These are phyloP conservation scores for Artibeus lituratus DNA, from an alignment of 2,797 vertebrate genomes.

Conservation along the genomic window DNA sequence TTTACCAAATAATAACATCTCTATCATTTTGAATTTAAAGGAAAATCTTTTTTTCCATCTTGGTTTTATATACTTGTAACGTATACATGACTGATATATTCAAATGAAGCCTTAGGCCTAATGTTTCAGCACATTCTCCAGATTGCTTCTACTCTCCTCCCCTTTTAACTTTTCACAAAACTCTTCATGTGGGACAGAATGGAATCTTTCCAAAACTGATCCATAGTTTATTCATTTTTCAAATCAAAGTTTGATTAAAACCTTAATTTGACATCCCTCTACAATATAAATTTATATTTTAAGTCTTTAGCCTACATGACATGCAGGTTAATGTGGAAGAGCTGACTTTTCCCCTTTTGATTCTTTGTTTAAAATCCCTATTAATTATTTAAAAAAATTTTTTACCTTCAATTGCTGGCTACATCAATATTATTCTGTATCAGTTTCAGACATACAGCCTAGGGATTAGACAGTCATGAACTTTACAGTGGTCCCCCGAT, in stretches of 20 bases:
- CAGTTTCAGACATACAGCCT: not conserved
- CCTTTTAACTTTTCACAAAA: constrained; percentile 29
- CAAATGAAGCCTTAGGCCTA: not conserved
- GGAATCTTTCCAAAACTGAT: constrained; percentile 10
- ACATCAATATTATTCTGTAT: not conserved
- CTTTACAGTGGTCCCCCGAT: not conserved
- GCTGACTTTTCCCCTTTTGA: not conserved
- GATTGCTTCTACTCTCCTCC: not conserved
- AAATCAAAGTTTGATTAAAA: constrained; percentile 26
- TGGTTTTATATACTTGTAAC: not conserved
- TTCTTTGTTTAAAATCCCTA: not conserved
- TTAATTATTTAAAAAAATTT: not conserved
- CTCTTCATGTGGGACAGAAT: not conserved
- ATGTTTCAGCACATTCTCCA: not conserved
- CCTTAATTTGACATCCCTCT: constrained; percentile 23
- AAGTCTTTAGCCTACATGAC: not conserved
- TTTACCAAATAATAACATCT: constrained; percentile 64
- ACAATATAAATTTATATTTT: not conserved
- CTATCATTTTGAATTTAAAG: constrained; percentile 47
- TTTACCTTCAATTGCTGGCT: not conserved
- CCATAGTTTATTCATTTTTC: not conserved
- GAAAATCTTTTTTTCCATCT: constrained; percentile 52
- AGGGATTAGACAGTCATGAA: not conserved
- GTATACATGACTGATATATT: not conserved
- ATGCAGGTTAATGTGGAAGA: not conserved